Evolutionary conservation across 2,113 vertebrate genomes (phyloP).

Genomic region (Aphelocoma coerulescens): DNA sequence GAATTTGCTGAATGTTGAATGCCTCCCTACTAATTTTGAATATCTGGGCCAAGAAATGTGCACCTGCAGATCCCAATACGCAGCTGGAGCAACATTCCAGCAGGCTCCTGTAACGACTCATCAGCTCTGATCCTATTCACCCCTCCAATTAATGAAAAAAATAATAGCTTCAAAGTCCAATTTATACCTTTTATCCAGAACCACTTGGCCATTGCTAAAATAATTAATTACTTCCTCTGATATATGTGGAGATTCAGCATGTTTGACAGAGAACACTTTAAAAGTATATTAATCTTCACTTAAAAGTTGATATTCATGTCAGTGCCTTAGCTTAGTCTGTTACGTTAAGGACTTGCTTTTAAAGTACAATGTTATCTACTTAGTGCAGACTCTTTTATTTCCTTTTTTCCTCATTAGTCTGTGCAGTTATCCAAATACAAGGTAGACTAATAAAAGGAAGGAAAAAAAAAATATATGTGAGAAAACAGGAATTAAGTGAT

Average conservation of each 20-base stretch:
- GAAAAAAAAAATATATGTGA: neutral
- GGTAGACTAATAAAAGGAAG: neutral
- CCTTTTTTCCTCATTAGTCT: neutral
- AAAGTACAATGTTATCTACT: neutral
- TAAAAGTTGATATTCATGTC: neutral
- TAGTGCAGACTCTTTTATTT: neutral
- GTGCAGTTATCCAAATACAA: neutral
- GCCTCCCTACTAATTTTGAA: neutral
- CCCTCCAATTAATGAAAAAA: neutral
- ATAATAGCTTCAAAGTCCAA: neutral
- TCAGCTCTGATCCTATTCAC: neutral
- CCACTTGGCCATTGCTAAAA: neutral
- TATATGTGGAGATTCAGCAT: neutral
- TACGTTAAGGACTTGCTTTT: neutral
- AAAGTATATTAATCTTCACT: neutral
- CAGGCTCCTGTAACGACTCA: neutral
- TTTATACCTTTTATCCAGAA: neutral
- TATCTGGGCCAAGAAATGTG: neutral
- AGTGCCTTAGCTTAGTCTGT: neutral
- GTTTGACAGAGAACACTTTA: neutral
- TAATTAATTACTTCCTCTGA: neutral
- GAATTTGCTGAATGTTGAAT: slow-evolving; percentile 4
- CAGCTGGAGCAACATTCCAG: slow-evolving; percentile 46
- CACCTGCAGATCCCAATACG: neutral
- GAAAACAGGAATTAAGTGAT: neutral